Percentiles rank a stretch among this genome's conserved stretches.
Conservation (phyloP, 2,888 invertebrate species). For the Cephus rjabovi region DNA sequence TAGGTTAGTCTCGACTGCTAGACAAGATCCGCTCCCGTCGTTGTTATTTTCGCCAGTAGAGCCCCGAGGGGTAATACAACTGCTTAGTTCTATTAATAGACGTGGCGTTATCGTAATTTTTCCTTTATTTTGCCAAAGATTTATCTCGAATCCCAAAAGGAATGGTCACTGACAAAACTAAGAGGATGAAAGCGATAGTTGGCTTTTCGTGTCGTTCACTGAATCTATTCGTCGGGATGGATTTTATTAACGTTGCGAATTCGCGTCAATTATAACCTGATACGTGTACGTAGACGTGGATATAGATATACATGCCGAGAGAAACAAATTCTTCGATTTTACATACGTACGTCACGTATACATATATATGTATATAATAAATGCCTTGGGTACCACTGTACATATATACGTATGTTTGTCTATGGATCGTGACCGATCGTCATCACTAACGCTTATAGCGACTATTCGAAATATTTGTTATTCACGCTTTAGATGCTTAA, state of each 20-base stretch:
- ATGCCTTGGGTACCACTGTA: neutral
- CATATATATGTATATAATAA: neutral
- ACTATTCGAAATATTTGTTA: neutral
- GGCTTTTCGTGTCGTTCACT: neutral
- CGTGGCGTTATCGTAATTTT: constrained; percentile 42
- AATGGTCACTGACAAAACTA: neutral
- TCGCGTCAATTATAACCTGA: neutral
- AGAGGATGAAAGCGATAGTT: neutral
- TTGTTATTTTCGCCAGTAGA: constrained; percentile 31
- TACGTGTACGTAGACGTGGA: neutral
- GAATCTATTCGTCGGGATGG: neutral
- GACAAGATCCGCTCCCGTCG: constrained; percentile 1
- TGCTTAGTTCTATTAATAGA: constrained; percentile 48
- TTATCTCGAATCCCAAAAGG: neutral
- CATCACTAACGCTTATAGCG: neutral
- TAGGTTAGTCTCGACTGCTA: neutral
- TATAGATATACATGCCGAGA: neutral
- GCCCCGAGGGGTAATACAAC: constrained; percentile 37
- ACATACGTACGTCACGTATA: neutral
- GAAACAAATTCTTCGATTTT: neutral
- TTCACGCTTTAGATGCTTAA: neutral
- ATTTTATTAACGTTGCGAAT: neutral
- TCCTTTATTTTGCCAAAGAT: constrained; percentile 5
- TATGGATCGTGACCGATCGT: neutral
- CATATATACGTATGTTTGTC: neutral